Percentiles rank a stretch among this genome's conserved stretches.
These are phyloP conservation scores for Nasonia vitripennis DNA, from an alignment of 1,140 invertebrate genomes.

Conservation along the genomic window DNA sequence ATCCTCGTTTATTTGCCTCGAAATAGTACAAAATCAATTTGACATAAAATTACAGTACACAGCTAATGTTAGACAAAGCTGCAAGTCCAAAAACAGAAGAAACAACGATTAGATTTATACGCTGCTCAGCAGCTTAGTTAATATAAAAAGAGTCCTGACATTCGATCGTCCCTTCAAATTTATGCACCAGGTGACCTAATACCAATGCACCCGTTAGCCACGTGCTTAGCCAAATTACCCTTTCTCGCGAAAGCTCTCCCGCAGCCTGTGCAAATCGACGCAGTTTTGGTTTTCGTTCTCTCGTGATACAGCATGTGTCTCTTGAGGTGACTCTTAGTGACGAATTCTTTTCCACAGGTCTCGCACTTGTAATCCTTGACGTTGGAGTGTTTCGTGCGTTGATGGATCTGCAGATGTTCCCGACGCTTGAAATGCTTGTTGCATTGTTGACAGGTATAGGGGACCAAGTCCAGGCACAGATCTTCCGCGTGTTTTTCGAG, in stretches of 20 bases:
- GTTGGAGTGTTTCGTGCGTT: not conserved
- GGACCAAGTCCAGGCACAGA: not conserved
- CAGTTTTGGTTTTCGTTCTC: not conserved
- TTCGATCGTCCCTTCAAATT: not conserved
- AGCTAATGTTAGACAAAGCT: not conserved
- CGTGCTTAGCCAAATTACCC: not conserved
- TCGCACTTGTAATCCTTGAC: not conserved
- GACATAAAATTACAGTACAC: not conserved
- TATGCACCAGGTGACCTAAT: not conserved
- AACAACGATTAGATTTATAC: not conserved
- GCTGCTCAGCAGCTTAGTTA: not conserved
- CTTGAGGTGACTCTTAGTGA: not conserved
- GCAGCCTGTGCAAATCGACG: not conserved
- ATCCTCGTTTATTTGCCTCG: no score
- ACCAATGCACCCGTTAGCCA: not conserved
- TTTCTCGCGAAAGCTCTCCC: not conserved
- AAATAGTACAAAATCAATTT: no score
- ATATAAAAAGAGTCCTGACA: not conserved
- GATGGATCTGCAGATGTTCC: not conserved
- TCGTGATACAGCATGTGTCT: not conserved
- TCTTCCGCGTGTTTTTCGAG: not conserved
- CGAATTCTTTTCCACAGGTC: not conserved
- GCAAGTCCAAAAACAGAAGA: not conserved
- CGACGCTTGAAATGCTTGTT: not conserved
- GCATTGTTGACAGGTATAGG: not conserved